Percentiles rank a stretch among this genome's conserved stretches.
Conservation (phyloP, 2,113 vertebrate genomes). For the Prolemur simus region DNA sequence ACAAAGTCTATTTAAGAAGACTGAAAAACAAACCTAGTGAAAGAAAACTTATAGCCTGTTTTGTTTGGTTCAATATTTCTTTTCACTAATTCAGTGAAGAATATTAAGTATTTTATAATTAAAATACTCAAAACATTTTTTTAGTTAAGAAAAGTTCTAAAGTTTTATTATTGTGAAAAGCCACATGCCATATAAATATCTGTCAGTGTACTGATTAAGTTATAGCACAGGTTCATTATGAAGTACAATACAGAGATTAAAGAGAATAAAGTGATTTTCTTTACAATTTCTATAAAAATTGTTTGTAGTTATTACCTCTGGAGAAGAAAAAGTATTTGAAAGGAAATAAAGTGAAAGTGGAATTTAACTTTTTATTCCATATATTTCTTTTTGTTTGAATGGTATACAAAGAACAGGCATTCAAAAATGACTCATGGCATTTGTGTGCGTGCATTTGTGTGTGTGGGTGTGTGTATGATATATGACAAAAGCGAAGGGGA, state of each 20-base stretch:
- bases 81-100: neutral
- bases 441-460: neutral
- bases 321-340: neutral
- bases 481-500: neutral
- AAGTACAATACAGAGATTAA: neutral
- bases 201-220: neutral
- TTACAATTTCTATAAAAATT: neutral
- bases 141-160: neutral
- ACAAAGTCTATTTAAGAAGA: neutral
- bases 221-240: neutral
- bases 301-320: neutral
- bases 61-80: neutral
- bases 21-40: neutral
- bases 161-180: neutral
- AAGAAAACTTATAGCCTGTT: neutral
- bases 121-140: neutral
- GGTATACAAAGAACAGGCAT: neutral
- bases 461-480: neutral
- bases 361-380: neutral
- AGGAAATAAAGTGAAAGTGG: neutral
- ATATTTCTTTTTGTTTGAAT: neutral
- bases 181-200: neutral
- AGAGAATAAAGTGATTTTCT: neutral
- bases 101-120: neutral
- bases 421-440: neutral